A percentile compares a stretch with the other conserved stretches of the same genome.
Conservation (phyloP, 2,888 invertebrate species). For the Spatulosminthurus flaviceps region DNA sequence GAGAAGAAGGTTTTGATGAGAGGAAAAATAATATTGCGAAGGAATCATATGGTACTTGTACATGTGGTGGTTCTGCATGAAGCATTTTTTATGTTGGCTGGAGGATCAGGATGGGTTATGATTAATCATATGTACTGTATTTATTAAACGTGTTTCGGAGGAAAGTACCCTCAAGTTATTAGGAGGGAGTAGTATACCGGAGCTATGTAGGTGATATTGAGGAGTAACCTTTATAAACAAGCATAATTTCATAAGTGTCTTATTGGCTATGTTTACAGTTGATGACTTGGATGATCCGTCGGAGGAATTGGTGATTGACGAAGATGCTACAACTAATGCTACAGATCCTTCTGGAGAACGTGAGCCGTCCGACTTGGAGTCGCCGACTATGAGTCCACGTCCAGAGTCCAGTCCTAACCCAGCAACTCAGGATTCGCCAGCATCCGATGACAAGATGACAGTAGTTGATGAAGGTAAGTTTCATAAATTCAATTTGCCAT, state of each 20-base stretch:
- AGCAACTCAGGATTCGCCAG: conserved; percentile 50
- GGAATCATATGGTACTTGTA: no score
- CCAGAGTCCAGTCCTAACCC: conserved; percentile 41
- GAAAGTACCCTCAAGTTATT: background rate
- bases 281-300: conserved; percentile 57
- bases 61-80: no score
- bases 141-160: no score
- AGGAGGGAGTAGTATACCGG: background rate
- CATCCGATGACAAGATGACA: conserved; percentile 61
- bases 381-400: conserved; percentile 50
- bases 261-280: conserved; percentile 23
- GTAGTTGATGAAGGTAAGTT: conserved; percentile 63
- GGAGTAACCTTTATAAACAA: background rate
- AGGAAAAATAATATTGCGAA: no score
- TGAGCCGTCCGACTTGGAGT: conserved; percentile 45
- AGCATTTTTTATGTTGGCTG: no score
- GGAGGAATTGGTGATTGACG: conserved; percentile 60
- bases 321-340: conserved; percentile 46
- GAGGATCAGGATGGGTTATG: no score
- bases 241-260: conserved; percentile 31
- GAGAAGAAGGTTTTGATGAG: no score
- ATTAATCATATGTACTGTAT: background rate
- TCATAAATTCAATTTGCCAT: background rate
- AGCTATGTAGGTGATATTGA: background rate
- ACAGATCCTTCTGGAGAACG: conserved; percentile 5